phyloP scores from a whole-genome alignment of 2,797 vertebrate species.

The Oreonectes daqikongensis region DNA sequence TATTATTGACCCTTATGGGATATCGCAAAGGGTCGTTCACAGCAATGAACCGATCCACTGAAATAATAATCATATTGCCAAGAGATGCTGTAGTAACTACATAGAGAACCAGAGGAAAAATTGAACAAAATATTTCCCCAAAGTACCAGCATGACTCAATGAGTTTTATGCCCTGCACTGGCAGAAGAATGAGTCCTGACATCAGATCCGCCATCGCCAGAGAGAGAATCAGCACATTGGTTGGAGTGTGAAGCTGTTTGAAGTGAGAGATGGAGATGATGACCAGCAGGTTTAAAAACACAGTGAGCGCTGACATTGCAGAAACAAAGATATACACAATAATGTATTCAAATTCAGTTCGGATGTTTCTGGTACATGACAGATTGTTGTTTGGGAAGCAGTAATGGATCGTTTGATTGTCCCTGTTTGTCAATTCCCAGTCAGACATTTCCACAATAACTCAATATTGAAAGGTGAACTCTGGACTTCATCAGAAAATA shows the following conservation, averaged over 20 bases:
- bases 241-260: conserved; percentile 75
- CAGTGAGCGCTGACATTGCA: conserved; percentile 59
- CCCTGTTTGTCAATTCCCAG: not conserved
- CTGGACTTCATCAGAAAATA: not conserved
- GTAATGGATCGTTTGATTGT: conserved; percentile 22
- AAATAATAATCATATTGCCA: conserved; percentile 76
- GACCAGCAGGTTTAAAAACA: conserved; percentile 74
- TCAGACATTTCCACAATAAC: not conserved
- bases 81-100: conserved; percentile 75
- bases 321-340: conserved; percentile 51
- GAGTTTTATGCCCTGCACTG: conserved; percentile 68
- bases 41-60: conserved; percentile 71
- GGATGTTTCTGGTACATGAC: conserved; percentile 22
- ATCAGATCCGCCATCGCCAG: conserved; percentile 76
- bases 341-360: not conserved
- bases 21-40: conserved; percentile 68
- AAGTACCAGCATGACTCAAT: conserved; percentile 78
- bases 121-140: conserved; percentile 69
- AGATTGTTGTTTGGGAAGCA: conserved; percentile 34
- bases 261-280: conserved; percentile 78
- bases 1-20: conserved; percentile 50
- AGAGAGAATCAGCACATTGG: conserved; percentile 78
- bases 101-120: conserved; percentile 68
- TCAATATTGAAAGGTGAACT: not conserved
- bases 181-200: conserved; percentile 76